A percentile compares a stretch with the other conserved stretches of the same genome.
These are phyloP conservation scores for Cantharis rufa DNA, from an alignment of 2,888 invertebrate genomes.

Conservation along the genomic window DNA sequence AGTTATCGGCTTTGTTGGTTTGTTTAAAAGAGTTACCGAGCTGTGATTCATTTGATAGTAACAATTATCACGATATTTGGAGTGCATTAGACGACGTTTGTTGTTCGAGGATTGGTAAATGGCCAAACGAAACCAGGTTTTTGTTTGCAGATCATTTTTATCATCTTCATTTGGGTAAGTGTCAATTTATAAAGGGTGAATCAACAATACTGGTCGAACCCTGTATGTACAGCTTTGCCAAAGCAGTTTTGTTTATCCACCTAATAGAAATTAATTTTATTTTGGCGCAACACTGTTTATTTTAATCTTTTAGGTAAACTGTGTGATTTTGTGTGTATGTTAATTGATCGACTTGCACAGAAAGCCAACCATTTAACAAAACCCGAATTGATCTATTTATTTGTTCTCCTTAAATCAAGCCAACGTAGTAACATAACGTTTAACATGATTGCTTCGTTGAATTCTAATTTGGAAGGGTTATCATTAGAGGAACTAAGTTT, in stretches of 20 bases:
- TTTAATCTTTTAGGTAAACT: conserved; percentile 52
- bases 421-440: conserved; percentile 65
- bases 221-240: too few species aligned
- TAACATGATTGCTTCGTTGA: conserved; percentile 66
- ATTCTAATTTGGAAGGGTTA: conserved; percentile 60
- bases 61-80: conserved; percentile 69
- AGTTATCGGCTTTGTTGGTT: conserved; percentile 61
- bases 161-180: conserved; percentile 56
- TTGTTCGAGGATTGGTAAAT: conserved; percentile 54
- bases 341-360: conserved; percentile 61
- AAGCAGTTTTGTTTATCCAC: too few species aligned
- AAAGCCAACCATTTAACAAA: conserved; percentile 64
- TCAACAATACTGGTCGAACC: too few species aligned
- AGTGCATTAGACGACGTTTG: conserved; percentile 71
- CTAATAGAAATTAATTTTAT: background rate
- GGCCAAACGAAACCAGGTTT: conserved; percentile 63
- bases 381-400: conserved; percentile 66
- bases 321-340: conserved; percentile 61
- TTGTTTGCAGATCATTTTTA: conserved; percentile 68
- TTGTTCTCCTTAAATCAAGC: conserved; percentile 68
- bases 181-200: background rate
- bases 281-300: background rate
- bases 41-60: conserved; percentile 58
- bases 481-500: conserved; percentile 70
- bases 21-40: conserved; percentile 60